A percentile compares a stretch with the other conserved stretches of the same genome.
Evolutionary conservation across 1,140 invertebrate species (phyloP).

Genomic region (Drosophila tropicalis): DNA sequence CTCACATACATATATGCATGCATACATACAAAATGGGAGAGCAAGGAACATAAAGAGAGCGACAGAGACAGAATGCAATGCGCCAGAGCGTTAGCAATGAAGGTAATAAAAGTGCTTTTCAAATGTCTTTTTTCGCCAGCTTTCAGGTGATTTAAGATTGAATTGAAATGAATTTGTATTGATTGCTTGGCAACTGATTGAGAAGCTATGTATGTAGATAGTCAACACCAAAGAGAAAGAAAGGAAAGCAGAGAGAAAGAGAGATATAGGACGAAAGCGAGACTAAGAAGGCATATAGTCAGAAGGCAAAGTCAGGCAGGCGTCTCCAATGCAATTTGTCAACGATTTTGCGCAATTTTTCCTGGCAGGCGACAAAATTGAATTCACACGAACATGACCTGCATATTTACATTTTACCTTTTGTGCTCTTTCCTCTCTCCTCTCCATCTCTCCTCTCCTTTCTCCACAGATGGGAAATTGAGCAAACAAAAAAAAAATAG

Average conservation of each 20-base stretch:
- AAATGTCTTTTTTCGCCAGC: slow-evolving; percentile 50
- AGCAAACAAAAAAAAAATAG: slow-evolving; percentile 57
- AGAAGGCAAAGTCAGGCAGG: slow-evolving; percentile 15
- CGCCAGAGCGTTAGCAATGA: slow-evolving; percentile 49
- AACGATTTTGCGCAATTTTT: slow-evolving; percentile 76
- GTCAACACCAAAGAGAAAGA: slow-evolving; percentile 29
- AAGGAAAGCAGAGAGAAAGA: neutral
- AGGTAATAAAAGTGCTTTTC: slow-evolving; percentile 68
- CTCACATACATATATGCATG: neutral
- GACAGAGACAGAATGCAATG: slow-evolving; percentile 20
- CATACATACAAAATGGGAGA: slow-evolving; percentile 4
- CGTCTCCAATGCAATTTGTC: slow-evolving; percentile 73
- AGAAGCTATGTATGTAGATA: slow-evolving; percentile 46
- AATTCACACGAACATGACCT: slow-evolving; percentile 37
- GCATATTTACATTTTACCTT: slow-evolving; percentile 3
- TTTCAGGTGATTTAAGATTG: slow-evolving; percentile 60
- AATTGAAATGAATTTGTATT: slow-evolving; percentile 74
- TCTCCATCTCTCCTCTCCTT: slow-evolving; percentile 50
- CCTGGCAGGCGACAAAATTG: slow-evolving; percentile 62
- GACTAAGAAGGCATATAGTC: neutral
- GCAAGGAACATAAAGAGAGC: slow-evolving; percentile 13
- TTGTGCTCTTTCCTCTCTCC: slow-evolving; percentile 12
- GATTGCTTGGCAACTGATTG: slow-evolving; percentile 53
- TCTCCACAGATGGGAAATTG: slow-evolving; percentile 47
- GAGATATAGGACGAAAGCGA: neutral